Conservation (phyloP, 2,113 vertebrate genomes). For the Chlorodrepanis virens region DNA sequence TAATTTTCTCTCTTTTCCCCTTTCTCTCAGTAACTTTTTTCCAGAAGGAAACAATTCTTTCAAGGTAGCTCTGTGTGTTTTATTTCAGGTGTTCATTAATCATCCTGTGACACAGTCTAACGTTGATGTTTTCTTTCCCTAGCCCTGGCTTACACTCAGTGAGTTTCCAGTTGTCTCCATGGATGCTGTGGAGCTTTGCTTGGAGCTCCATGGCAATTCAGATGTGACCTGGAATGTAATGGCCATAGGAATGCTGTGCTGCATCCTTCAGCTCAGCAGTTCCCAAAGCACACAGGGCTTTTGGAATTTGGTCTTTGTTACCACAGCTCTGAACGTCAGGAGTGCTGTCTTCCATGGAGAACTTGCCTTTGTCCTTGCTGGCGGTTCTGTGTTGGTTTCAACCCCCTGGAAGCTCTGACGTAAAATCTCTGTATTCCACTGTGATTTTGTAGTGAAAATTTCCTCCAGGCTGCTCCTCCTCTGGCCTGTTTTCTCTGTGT, state of each 20-base stretch:
- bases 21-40: not conserved
- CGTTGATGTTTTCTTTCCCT: not conserved
- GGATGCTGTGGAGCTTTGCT: conserved; percentile 14
- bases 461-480: not conserved
- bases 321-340: not conserved
- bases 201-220: conserved; percentile 35
- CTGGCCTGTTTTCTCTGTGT: not conserved
- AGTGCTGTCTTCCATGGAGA: not conserved
- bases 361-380: not conserved
- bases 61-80: not conserved
- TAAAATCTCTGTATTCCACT: not conserved
- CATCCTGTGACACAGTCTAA: not conserved
- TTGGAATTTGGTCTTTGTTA: not conserved
- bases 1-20: not conserved
- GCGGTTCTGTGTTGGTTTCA: not conserved
- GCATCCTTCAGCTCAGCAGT: not conserved
- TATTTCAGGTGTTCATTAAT: not conserved
- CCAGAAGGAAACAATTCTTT: not conserved
- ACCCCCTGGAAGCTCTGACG: not conserved
- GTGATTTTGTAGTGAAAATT: not conserved
- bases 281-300: not conserved
- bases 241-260: not conserved
- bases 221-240: conserved; percentile 32
- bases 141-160: not conserved
- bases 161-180: conserved; percentile 2